phyloP scores from a whole-genome alignment of 2,113 vertebrate species.

The Coptodon bakossiorum region DNA sequence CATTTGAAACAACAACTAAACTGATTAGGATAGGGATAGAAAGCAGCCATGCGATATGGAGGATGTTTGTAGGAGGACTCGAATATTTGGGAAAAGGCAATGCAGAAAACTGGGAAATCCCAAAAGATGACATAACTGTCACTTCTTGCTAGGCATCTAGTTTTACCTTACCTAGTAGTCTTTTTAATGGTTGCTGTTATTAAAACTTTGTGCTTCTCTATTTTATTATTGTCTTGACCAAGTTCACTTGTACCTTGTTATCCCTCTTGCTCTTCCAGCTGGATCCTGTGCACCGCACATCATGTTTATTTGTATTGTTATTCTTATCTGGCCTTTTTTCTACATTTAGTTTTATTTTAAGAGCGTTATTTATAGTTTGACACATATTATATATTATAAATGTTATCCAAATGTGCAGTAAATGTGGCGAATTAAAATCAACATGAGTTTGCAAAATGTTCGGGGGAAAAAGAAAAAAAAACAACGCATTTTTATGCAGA shows the following conservation, averaged over 20 bases:
- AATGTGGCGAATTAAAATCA: not conserved
- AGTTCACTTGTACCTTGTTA: not conserved
- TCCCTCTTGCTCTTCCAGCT: not conserved
- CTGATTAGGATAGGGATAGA: not conserved
- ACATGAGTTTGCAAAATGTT: not conserved
- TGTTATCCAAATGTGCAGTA: not conserved
- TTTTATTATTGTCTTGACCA: not conserved
- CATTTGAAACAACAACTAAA: not conserved
- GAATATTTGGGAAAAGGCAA: not conserved
- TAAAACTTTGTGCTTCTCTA: not conserved
- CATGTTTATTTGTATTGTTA: not conserved
- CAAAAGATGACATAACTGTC: rapidly evolving
- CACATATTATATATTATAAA: not conserved
- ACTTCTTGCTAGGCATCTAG: not conserved
- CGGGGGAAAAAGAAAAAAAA: not conserved
- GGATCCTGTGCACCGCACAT: not conserved
- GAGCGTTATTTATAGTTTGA: not conserved
- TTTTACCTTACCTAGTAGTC: not conserved
- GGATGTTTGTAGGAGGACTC: not conserved
- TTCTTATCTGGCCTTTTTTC: not conserved
- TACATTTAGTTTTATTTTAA: not conserved
- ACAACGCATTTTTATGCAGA: not conserved
- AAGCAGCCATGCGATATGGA: not conserved
- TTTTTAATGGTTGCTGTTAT: not conserved
- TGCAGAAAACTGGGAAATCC: not conserved